Evolutionary conservation across 2,113 vertebrate genomes (phyloP).

Genomic region (Muntiacus reevesi): DNA sequence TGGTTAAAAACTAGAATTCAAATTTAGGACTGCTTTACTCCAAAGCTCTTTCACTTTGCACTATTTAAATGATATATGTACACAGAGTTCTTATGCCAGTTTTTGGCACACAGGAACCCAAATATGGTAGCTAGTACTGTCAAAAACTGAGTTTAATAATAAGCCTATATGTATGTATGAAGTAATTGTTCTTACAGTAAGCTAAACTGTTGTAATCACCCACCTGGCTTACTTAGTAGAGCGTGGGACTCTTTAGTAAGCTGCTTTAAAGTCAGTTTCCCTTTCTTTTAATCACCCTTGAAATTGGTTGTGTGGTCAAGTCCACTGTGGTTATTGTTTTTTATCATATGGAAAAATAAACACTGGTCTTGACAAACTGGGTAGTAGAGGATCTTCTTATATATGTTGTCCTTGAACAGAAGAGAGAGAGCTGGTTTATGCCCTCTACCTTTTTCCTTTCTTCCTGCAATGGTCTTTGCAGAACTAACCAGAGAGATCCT

Average conservation of each 20-base stretch:
- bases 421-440: not conserved
- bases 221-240: not conserved
- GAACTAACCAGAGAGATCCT: not conserved
- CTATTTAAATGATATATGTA: not conserved
- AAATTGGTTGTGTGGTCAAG: constrained; percentile 4
- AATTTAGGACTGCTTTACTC: not conserved
- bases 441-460: not conserved
- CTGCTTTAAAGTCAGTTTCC: not conserved
- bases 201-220: not conserved
- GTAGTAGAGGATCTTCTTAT: not conserved
- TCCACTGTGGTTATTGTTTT: not conserved
- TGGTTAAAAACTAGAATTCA: not conserved
- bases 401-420: not conserved
- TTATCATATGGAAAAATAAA: not conserved
- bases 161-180: not conserved
- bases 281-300: not conserved
- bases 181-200: not conserved
- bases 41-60: not conserved
- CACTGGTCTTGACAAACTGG: not conserved
- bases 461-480: not conserved
- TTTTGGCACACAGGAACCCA: not conserved
- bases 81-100: not conserved
- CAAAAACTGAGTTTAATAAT: not conserved
- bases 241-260: not conserved
- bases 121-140: not conserved